Evolutionary conservation across 2,888 invertebrate species (phyloP), one percentile per base, ranked within the genome.

Genomic region (Melipona beecheii): DNA sequence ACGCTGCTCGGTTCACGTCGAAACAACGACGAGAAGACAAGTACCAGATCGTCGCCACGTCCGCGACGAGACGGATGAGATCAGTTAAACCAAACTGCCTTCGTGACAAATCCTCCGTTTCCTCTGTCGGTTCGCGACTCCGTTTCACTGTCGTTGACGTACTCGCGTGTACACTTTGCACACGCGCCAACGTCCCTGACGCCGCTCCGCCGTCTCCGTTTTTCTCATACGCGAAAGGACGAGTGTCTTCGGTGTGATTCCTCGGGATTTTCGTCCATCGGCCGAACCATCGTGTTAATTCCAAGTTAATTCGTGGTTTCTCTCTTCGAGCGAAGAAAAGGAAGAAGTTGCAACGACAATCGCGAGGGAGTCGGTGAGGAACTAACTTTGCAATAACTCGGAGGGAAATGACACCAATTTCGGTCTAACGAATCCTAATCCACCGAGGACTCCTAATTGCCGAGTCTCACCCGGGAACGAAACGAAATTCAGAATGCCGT

Each of bases 41-140:
- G 77, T 78, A 75, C 74, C 74, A 78, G 81, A 75, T 78, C 86
- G 75, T 83, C 85, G 88, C 84, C 85, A 84, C 90, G 91, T 89
- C 88, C 89, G 89, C 90, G 90, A 90, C 90, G 93, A 94, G 94
- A 94, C 93, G 94, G 93, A 93, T 94, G 93, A 92, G 93, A 94
- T 93, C 93, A 93, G 93, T 94, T 94, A 94, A 94, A 94, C 93
- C 92, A 93, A 93, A 93, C 93, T 93, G 92, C 91, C 93, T 92
- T 92, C 93, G 92, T 93, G 94, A 93, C 93, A 93, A 94, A 94
- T 94, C 93, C 92, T 92, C 92, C 89, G 92, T 89, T 93, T 94
- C 93, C 93, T 93, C 92, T 93, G 92, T 91, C 91, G 90, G 91
- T 74, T 84, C 87, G 81, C 85, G 79, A 65, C 86, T 85, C 76